Percentiles rank a stretch among this genome's conserved stretches.
Evolutionary conservation across 37 sponge, comb jelly and placozoan genomes (phyloP).

Genomic region (Dysidea cf. avara): DNA sequence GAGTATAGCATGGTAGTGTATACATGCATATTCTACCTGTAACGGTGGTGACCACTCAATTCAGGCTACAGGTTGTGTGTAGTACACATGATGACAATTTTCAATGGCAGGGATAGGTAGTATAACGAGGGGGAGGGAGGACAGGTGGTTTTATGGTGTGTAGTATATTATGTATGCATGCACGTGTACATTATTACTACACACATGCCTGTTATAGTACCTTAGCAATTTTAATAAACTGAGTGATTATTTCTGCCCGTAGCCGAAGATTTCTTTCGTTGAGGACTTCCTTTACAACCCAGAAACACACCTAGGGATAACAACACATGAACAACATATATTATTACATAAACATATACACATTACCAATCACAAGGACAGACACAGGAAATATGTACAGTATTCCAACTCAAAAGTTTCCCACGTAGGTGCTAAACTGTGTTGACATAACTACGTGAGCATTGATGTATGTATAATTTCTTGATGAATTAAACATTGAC

Average conservation of each 20-base stretch:
- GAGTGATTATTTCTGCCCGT: slow-evolving; percentile 56
- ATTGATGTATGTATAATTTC: too few relatives aligned
- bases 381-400: background rate
- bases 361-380: background rate
- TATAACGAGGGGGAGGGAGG: background rate
- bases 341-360: too few relatives aligned
- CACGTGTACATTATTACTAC: background rate
- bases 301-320: slow-evolving; percentile 55
- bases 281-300: slow-evolving; percentile 71
- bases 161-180: background rate
- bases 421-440: background rate
- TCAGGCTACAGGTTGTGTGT: too few relatives aligned
- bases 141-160: background rate
- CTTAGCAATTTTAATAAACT: slow-evolving; percentile 76
- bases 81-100: too few relatives aligned
- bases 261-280: slow-evolving; percentile 42
- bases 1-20: too few relatives aligned
- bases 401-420: background rate
- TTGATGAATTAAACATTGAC: too few relatives aligned
- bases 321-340: too few relatives aligned
- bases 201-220: slow-evolving; percentile 26
- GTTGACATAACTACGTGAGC: too few relatives aligned
- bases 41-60: too few relatives aligned
- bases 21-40: too few relatives aligned
- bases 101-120: background rate